Evolutionary conservation across 2,113 vertebrate species (phyloP).

Genomic region (Eudyptes chrysolophus): DNA sequence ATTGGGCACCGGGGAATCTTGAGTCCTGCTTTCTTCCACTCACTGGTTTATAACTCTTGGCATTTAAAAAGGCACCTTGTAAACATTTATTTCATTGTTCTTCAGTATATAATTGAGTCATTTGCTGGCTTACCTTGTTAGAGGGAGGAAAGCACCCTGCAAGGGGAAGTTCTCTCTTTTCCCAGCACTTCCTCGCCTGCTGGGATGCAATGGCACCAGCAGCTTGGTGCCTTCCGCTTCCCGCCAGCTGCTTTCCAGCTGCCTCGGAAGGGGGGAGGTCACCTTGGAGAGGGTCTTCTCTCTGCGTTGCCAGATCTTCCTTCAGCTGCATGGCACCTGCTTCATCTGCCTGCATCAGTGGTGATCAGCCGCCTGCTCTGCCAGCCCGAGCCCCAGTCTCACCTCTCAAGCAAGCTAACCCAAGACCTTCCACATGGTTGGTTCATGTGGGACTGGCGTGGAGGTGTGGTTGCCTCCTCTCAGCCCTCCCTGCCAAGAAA

Average conservation of each 20-base stretch:
- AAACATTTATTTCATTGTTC: slow-evolving; percentile 58
- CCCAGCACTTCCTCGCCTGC: no score
- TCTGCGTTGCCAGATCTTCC: background rate
- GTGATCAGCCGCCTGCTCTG: background rate
- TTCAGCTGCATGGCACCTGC: background rate
- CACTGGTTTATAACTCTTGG: slow-evolving; percentile 44
- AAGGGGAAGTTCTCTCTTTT: slow-evolving; percentile 15
- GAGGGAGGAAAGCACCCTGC: slow-evolving; percentile 41
- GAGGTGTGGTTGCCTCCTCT: background rate
- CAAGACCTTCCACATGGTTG: background rate
- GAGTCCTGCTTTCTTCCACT: slow-evolving; percentile 47
- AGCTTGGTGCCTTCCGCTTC: background rate
- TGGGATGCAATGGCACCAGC: background rate
- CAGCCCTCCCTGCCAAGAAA: background rate
- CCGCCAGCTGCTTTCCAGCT: background rate
- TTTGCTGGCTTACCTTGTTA: slow-evolving; percentile 45
- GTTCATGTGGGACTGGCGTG: rapidly evolving
- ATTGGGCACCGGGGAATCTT: slow-evolving; percentile 38
- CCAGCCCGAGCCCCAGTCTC: background rate
- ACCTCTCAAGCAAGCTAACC: rapidly evolving
- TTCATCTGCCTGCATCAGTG: background rate
- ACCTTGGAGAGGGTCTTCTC: background rate
- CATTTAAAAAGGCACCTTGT: slow-evolving; percentile 49
- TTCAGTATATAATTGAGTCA: slow-evolving; percentile 37
- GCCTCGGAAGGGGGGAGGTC: background rate